Conservation (phyloP, 2,113 vertebrate species). For the Crotalus viridis region DNA sequence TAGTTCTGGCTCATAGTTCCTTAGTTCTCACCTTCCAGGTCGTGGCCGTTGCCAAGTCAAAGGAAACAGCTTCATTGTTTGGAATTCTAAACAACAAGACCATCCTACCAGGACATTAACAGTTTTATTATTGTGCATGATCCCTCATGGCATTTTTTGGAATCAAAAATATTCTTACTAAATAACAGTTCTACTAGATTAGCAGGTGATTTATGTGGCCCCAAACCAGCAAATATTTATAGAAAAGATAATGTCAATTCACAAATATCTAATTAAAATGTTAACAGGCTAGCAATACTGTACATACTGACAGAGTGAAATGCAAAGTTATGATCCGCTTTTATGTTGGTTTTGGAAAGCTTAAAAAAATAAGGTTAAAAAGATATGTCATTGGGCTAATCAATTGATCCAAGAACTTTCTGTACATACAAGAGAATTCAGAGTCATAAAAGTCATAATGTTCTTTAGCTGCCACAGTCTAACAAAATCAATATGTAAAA, state of each 20-base stretch:
- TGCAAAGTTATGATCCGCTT: neutral
- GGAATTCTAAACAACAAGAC: neutral
- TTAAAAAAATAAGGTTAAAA: neutral
- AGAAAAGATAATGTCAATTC: neutral
- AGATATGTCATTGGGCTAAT: neutral
- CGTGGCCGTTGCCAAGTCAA: neutral
- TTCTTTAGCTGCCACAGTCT: neutral
- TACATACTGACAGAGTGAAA: neutral
- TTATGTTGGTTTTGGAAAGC: neutral
- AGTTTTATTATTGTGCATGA: neutral
- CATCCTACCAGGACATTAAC: neutral
- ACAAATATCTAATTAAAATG: neutral
- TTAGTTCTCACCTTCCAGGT: neutral
- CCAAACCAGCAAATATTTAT: neutral
- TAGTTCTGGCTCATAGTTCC: neutral
- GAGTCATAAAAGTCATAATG: neutral
- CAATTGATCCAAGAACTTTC: neutral
- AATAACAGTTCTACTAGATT: neutral
- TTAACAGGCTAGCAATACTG: neutral
- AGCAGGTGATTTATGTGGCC: neutral
- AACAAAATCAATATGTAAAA: neutral
- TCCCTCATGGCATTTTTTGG: neutral
- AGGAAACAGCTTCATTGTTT: neutral
- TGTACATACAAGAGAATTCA: neutral
- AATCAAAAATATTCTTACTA: neutral